Conservation (phyloP, 2,888 invertebrate genomes). For the Lampropteryx suffumata region DNA sequence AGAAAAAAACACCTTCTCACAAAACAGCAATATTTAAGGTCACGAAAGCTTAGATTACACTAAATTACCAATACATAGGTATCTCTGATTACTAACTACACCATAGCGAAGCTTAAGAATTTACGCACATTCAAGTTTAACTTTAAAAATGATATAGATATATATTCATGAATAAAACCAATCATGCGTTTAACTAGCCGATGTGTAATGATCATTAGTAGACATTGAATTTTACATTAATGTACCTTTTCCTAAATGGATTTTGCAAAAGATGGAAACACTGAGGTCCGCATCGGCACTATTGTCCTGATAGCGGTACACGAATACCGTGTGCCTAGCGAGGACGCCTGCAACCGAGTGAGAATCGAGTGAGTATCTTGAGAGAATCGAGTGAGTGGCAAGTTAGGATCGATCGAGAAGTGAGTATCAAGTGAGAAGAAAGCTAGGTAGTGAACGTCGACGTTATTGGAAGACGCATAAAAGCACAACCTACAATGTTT, state of each 20-base stretch:
- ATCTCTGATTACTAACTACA: slow-evolving; percentile 2
- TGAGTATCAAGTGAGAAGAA: background rate
- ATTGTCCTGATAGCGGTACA: slow-evolving; percentile 79
- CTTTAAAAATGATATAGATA: slow-evolving; percentile 1
- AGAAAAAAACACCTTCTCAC: no score
- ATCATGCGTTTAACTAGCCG: slow-evolving; percentile 30
- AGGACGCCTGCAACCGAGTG: slow-evolving; percentile 76
- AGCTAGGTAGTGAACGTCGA: background rate
- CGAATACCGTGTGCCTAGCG: slow-evolving; percentile 78
- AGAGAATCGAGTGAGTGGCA: slow-evolving; percentile 14
- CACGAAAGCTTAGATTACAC: slow-evolving; percentile 1
- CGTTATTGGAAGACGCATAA: no score
- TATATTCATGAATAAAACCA: slow-evolving; percentile 17
- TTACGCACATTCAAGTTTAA: slow-evolving; percentile 9
- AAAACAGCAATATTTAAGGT: no score
- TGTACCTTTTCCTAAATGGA: slow-evolving; percentile 83
- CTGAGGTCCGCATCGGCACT: slow-evolving; percentile 77
- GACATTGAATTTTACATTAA: slow-evolving; percentile 34
- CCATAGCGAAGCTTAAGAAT: background rate
- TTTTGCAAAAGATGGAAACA: slow-evolving; percentile 81
- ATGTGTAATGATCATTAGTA: slow-evolving; percentile 43
- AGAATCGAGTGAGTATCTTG: slow-evolving; percentile 26
- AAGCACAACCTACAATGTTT: no score
- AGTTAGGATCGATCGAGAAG: slow-evolving; percentile 7
- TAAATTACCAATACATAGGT: slow-evolving; percentile 12